phyloP scores from a whole-genome alignment of 2,888 invertebrate genomes.

The Opisthograptis luteolata region DNA sequence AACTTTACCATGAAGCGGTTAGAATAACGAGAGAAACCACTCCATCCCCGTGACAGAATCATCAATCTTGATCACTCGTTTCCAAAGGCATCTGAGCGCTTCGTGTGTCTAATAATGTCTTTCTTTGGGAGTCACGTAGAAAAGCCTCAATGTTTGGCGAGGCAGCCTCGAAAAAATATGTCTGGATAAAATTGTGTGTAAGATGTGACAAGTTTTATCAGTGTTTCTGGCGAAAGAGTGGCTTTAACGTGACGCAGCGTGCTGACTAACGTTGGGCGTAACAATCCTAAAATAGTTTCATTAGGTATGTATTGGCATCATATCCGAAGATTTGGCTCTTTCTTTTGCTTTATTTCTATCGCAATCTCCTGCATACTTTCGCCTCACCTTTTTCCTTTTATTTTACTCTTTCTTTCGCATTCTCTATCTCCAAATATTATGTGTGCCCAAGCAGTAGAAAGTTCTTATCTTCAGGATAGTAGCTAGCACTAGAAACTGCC shows the following conservation, averaged over 20 bases:
- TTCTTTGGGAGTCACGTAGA: constrained; percentile 32
- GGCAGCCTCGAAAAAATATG: constrained; percentile 23
- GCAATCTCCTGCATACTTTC: too few species aligned
- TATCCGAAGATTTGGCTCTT: too few species aligned
- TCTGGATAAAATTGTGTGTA: constrained; percentile 8
- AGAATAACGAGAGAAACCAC: constrained; percentile 35
- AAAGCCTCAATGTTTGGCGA: constrained; percentile 25
- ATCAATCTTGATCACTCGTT: constrained; percentile 51
- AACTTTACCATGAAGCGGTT: constrained; percentile 22
- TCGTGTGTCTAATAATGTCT: constrained; percentile 36
- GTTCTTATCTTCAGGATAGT: too few species aligned
- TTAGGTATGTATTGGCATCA: too few species aligned
- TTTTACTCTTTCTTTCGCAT: too few species aligned
- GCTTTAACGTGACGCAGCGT: background rate
- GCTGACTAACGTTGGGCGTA: background rate
- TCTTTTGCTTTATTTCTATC: too few species aligned
- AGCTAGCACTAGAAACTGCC: too few species aligned
- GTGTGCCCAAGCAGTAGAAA: too few species aligned
- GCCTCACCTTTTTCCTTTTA: too few species aligned
- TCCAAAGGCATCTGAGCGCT: constrained; percentile 26
- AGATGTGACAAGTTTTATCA: background rate
- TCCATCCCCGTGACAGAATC: constrained; percentile 37
- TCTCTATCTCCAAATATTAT: too few species aligned
- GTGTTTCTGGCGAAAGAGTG: background rate
- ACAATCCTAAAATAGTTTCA: too few species aligned